Evolutionary conservation across 2,113 vertebrate genomes (phyloP), one percentile per base, ranked within the genome.

Genomic region (Budorcas taxicolor): DNA sequence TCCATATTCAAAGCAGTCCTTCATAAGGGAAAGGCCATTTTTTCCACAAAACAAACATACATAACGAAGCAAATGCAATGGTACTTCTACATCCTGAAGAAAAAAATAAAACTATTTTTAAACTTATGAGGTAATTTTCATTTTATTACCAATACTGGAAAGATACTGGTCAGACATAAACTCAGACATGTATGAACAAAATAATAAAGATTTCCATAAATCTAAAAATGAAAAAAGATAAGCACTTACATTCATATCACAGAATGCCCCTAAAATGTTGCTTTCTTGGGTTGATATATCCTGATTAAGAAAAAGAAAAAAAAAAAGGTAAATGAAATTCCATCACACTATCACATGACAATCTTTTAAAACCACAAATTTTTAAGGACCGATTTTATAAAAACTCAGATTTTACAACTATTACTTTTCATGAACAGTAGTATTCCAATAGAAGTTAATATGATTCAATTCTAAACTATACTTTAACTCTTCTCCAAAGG

Each of bases 251-350:
- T 99, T 99, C 99, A 99, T 99, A 98, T 99, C 99, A 98, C 99
- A 99, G 99, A 99, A 99, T 90, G 99, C 99, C 98, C 99, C 99
- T 93, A 99, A 99, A 98, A 99, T 99, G 99, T 99, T 99, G 99
- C 99, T 99, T 99, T 99, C 99, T 98, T 99, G 99, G 97, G 99
- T 99, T 84, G 99, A 99, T 98, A 99, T 99, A 99, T 99, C 99
- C 99, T 99, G 98, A 92, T 97, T 96, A 6, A 55, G 81, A 67
- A 81, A 40, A 47, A 45, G 29, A 89, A 71, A 94, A 95, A 94
- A 95, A 94, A 67, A 82, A 87, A 76, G 15, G 25, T 74, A 97
- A 97, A 93, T 43, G 84, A 19, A 95, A 90, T 95, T 93, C 94
- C 93, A 21, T 93, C 53, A 71, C 29, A 85, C 19, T 87, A 96